Base-by-base conservation (phyloP, 2,888 invertebrate species). In the Coenonympha arcania region DNA sequence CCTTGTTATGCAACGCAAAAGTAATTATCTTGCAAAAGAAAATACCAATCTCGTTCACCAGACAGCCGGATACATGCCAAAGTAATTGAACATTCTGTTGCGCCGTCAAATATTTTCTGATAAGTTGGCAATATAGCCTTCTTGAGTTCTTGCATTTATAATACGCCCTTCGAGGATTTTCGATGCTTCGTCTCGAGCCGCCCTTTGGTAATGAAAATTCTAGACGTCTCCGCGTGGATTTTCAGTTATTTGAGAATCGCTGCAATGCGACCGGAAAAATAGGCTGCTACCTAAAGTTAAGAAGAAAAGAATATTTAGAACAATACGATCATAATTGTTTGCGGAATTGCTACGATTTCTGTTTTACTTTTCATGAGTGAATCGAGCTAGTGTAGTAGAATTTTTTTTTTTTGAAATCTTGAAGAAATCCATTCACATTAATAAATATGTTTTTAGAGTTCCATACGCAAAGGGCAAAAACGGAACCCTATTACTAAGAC, bases 21-120 rank as follows among this genome's bases (percentile, higher is more conserved):
- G 34, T 55, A 52, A 57, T 60, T 54, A 64, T 57, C 55, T 57
- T 59, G 52, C 59, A 51, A 58, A 63, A 58, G 61, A 63, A 68
- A 62, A 71, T 63, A 65, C 65, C 69, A 68, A 68, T 72, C 69
- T 65, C 58, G 64, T 62, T 66, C 28, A 15, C 60, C 60, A 68
- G 68, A 54, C 62, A 59, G 59, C 62, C 61, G 62, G 61, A 62
- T 66, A 68, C 69, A 71, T 74, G 64, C 67, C 73, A 57, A 66
- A 66, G 71, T 76, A 74, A 79, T 76, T 76, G 74, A 72, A 78
- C 72, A 76, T 76, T 76, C 72, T 75, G 62, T 64, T 61, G 60
- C 56, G 64, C 61, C 62, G 71, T 65, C 66, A 68, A 73, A 78
- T 77, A 73, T 75, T 74, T 66, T 66, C 62, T 68, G 62, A 69